phyloP scores from a whole-genome alignment of 2,113 vertebrate species.

The Tricholaema leucomelas region DNA sequence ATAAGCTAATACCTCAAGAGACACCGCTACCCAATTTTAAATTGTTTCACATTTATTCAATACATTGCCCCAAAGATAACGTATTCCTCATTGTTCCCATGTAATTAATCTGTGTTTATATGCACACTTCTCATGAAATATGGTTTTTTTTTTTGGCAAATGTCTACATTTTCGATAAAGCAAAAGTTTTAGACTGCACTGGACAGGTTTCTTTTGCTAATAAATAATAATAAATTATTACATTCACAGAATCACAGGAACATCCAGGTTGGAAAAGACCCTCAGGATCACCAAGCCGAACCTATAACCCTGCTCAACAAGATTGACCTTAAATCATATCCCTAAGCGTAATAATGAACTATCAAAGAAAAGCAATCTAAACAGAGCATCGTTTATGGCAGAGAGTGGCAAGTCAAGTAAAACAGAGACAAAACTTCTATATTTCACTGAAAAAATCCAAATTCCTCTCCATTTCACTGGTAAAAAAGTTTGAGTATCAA shows the following conservation, averaged over 20 bases:
- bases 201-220: neutral
- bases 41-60: neutral
- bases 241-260: too few species aligned
- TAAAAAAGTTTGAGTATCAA: neutral
- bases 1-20: neutral
- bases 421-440: neutral
- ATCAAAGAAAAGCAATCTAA: neutral
- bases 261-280: too few species aligned
- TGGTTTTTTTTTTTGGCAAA: neutral
- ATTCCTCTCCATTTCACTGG: neutral
- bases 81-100: accelerated
- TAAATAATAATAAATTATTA: neutral
- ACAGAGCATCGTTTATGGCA: neutral
- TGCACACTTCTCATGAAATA: neutral
- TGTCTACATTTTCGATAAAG: neutral
- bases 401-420: neutral
- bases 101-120: neutral
- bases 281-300: too few species aligned
- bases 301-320: too few species aligned
- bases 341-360: too few species aligned
- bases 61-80: neutral
- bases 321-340: too few species aligned
- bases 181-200: neutral
- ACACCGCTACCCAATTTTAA: neutral
- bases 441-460: neutral